Conservation (phyloP, 2,888 invertebrate species). For the Trissoscelio sp. region DNA sequence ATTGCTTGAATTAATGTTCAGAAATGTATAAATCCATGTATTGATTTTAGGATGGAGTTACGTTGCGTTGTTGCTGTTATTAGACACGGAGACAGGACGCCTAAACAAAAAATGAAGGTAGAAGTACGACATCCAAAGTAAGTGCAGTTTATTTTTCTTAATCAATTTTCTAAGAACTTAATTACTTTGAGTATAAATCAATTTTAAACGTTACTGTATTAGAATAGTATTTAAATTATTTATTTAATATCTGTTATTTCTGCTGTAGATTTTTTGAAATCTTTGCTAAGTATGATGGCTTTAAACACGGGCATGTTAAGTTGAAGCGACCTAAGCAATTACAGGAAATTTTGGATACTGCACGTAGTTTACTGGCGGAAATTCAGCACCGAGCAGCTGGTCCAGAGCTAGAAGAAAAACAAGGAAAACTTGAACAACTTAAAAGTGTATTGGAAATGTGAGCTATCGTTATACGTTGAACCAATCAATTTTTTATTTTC, state of each 20-base stretch:
- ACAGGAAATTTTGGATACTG: conserved; percentile 98
- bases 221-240: too few relatives aligned
- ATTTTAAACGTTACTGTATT: too few relatives aligned
- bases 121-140: conserved; percentile 98
- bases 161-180: too few relatives aligned
- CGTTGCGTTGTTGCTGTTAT: conserved; percentile 99
- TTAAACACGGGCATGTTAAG: conserved; percentile 97
- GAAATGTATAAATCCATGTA: too few relatives aligned
- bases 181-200: too few relatives aligned
- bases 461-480: conserved; percentile 79
- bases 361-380: conserved; percentile 94
- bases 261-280: conserved; percentile 96
- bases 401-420: conserved; percentile 97
- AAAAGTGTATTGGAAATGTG: conserved; percentile 99
- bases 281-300: conserved; percentile 98
- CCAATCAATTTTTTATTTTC: conserved; percentile 2
- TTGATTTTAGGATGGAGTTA: conserved; percentile 88
- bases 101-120: conserved; percentile 99
- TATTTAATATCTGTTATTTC: background rate
- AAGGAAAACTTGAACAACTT: conserved; percentile 97
- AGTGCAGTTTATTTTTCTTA: conserved; percentile 77
- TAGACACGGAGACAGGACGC: conserved; percentile 98
- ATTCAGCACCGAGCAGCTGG: conserved; percentile 94
- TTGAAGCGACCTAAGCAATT: conserved; percentile 98
- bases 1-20: too few relatives aligned